A percentile compares a stretch with the other conserved stretches of the same genome.
Evolutionary conservation across 2,797 vertebrate genomes (phyloP).

Genomic region (Euthynnus affinis): DNA sequence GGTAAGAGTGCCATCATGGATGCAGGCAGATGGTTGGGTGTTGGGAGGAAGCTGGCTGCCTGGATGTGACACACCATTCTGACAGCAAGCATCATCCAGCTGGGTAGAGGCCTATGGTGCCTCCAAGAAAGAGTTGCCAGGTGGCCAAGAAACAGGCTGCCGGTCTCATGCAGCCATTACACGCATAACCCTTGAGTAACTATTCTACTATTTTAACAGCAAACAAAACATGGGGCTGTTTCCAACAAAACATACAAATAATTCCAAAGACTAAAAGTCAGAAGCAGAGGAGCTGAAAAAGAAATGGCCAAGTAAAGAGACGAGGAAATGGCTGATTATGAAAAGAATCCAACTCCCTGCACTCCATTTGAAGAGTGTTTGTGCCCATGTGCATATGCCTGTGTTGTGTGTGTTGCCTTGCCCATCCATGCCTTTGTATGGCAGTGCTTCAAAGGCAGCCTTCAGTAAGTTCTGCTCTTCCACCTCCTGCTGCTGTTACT

Average conservation of each 20-base stretch:
- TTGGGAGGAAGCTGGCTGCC: conserved; percentile 70
- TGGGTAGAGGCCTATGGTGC: conserved; percentile 74
- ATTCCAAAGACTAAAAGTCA: conserved; percentile 52
- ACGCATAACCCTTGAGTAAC: conserved; percentile 54
- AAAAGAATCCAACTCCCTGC: conserved; percentile 54
- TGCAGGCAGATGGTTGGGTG: conserved; percentile 76
- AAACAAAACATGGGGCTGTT: conserved; percentile 47
- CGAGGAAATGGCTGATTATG: conserved; percentile 60
- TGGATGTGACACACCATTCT: conserved; percentile 71
- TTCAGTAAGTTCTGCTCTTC: conserved; percentile 71
- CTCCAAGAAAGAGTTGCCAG: conserved; percentile 72
- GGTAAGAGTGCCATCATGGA: conserved; percentile 62
- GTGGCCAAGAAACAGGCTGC: conserved; percentile 70
- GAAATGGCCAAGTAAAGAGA: conserved; percentile 37
- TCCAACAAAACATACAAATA: conserved; percentile 54
- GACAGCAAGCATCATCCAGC: conserved; percentile 77
- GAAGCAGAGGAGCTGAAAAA: conserved; percentile 37
- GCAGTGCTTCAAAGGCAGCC: conserved; percentile 74
- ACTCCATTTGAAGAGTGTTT: conserved; percentile 49
- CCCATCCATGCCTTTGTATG: conserved; percentile 67
- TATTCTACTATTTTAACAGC: conserved; percentile 50
- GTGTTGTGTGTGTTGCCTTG: conserved; percentile 63
- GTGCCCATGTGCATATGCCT: conserved; percentile 51
- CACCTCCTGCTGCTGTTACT: conserved; percentile 69
- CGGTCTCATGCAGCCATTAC: conserved; percentile 58